A percentile compares a stretch with the other conserved stretches of the same genome.
Conservation (phyloP, 2,113 vertebrate genomes). For the Lipophrys pholis region DNA sequence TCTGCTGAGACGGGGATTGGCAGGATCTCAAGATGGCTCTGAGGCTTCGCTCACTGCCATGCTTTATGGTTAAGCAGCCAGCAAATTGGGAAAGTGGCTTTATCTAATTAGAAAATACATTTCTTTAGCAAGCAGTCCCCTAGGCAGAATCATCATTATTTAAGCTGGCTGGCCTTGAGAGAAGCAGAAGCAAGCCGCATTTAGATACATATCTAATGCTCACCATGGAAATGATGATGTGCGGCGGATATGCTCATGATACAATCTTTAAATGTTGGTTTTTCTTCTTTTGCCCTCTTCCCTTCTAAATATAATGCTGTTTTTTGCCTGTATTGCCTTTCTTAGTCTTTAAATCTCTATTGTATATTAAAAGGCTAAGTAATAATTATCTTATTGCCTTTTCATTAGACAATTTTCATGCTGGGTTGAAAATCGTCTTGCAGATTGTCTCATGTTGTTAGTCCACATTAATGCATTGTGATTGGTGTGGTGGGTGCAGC, state of each 20-base stretch:
- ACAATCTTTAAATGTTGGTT: conserved; percentile 56
- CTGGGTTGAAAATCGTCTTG: conserved; percentile 53
- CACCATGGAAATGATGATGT: conserved; percentile 65
- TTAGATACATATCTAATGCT: conserved; percentile 80
- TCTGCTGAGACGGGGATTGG: conserved; percentile 65
- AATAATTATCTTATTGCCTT: conserved; percentile 63
- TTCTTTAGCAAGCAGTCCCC: conserved; percentile 80
- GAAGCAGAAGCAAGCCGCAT: conserved; percentile 67
- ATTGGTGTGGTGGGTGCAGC: conserved; percentile 40
- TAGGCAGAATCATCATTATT: conserved; percentile 82
- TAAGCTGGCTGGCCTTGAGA: conserved; percentile 80
- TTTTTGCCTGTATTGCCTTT: conserved; percentile 37
- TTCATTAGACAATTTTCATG: conserved; percentile 68
- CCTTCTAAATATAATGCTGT: conserved; percentile 41
- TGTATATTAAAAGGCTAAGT: conserved; percentile 65
- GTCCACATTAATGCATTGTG: conserved; percentile 43
- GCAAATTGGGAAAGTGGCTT: conserved; percentile 83
- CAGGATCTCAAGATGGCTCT: conserved; percentile 74
- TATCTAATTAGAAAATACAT: conserved; percentile 85
- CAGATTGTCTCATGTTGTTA: conserved; percentile 58
- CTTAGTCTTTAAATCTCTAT: conserved; percentile 47
- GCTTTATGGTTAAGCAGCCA: conserved; percentile 83
- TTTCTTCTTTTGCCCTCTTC: conserved; percentile 41
- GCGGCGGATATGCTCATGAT: conserved; percentile 61
- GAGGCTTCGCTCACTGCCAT: conserved; percentile 74